Conservation (phyloP, 2,888 invertebrate species). For the Sylvicola fuscatus region DNA sequence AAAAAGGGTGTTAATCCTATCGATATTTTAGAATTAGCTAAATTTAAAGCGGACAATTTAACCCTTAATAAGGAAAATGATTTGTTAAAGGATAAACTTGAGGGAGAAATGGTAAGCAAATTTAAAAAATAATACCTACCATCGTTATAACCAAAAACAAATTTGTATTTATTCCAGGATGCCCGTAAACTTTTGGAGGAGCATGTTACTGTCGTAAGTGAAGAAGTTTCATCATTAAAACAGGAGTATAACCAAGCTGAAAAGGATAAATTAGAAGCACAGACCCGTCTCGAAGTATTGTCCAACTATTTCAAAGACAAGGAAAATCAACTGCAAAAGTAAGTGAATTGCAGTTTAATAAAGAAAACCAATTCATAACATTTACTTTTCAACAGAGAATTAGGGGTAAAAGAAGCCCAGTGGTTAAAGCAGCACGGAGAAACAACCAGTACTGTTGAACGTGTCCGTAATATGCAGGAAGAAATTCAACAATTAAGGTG, state of each 20-base stretch:
- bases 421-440: slow-evolving; percentile 67
- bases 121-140: not conserved
- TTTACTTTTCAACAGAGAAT: slow-evolving; percentile 34
- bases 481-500: slow-evolving; percentile 64
- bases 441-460: slow-evolving; percentile 57
- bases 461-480: slow-evolving; percentile 53
- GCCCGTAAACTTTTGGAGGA: slow-evolving; percentile 26
- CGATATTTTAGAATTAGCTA: slow-evolving; percentile 7
- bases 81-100: slow-evolving; percentile 24
- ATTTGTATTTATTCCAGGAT: slow-evolving; percentile 13
- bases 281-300: slow-evolving; percentile 66
- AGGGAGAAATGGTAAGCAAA: slow-evolving; percentile 19
- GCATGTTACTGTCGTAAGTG: slow-evolving; percentile 22
- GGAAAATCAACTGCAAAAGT: slow-evolving; percentile 74
- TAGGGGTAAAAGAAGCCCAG: slow-evolving; percentile 50
- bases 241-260: slow-evolving; percentile 41
- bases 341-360: slow-evolving; percentile 16
- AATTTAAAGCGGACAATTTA: slow-evolving; percentile 11
- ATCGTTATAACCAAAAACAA: slow-evolving; percentile 1
- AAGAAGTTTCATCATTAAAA: slow-evolving; percentile 31
- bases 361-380: slow-evolving; percentile 3
- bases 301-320: slow-evolving; percentile 81
- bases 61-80: slow-evolving; percentile 26
- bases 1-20: slow-evolving; percentile 24
- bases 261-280: slow-evolving; percentile 51